A percentile compares a stretch with the other conserved stretches of the same genome.
Evolutionary conservation across 2,797 vertebrate species (phyloP).

Genomic region (Cyprinella venusta): DNA sequence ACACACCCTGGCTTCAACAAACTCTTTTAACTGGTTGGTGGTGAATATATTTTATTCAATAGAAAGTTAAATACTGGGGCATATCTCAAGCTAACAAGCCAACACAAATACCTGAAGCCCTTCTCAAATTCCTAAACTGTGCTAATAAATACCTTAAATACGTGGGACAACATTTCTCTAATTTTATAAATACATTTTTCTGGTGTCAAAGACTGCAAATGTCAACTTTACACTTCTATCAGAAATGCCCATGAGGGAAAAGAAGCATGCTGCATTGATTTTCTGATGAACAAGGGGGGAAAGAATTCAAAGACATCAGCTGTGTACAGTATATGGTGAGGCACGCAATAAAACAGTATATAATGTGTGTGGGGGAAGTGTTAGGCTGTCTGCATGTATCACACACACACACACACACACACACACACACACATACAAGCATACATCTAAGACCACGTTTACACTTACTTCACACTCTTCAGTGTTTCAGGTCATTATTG

Average conservation of each 20-base stretch:
- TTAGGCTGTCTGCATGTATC: neutral
- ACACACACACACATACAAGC: neutral
- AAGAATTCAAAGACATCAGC: neutral
- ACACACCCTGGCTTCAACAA: neutral
- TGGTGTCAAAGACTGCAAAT: neutral
- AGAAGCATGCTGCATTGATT: slow-evolving; percentile 13
- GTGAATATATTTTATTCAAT: neutral
- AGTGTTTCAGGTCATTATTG: neutral
- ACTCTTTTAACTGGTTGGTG: neutral
- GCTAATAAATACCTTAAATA: neutral
- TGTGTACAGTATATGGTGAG: neutral
- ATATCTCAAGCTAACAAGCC: neutral
- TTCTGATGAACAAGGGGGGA: slow-evolving; percentile 57
- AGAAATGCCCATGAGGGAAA: neutral
- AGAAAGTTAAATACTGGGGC: neutral
- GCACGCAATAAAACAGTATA: neutral
- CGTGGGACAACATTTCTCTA: neutral
- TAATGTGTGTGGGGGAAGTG: neutral
- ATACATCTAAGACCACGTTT: neutral
- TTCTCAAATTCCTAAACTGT: neutral
- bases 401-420: neutral
- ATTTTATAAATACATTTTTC: neutral
- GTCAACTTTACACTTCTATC: neutral
- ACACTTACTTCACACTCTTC: neutral
- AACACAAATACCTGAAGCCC: no score